phyloP scores from a whole-genome alignment of 2,113 vertebrate species.

The Thamnophis sirtalis region DNA sequence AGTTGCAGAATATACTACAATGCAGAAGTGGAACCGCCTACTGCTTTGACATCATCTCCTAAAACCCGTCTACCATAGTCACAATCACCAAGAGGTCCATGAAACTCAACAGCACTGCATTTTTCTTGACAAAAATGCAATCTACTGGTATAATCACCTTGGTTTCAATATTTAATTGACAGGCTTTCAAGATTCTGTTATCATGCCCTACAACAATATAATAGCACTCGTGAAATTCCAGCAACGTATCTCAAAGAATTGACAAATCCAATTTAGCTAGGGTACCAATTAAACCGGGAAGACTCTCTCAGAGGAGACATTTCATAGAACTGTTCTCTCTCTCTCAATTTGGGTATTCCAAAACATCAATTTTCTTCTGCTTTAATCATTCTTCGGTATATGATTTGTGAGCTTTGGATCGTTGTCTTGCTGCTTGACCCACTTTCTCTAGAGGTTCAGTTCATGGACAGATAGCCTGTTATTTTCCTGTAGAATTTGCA shows the following conservation, averaged over 20 bases:
- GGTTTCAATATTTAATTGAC: neutral
- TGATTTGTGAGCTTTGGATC: neutral
- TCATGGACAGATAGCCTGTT: neutral
- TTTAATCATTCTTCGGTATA: neutral
- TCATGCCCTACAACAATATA: neutral
- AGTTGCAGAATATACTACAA: neutral
- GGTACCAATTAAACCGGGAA: too few species aligned
- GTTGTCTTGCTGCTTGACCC: neutral
- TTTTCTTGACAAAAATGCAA: neutral
- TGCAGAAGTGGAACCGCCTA: neutral
- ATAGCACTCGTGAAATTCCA: neutral
- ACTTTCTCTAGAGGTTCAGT: neutral
- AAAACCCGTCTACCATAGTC: neutral
- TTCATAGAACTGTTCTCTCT: neutral
- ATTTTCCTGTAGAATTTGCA: neutral
- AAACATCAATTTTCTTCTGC: neutral
- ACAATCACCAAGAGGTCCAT: neutral
- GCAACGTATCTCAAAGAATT: neutral
- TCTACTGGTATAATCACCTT: neutral
- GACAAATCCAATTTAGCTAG: neutral
- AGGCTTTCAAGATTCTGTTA: neutral
- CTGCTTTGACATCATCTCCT: neutral
- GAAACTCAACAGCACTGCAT: neutral
- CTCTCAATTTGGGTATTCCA: neutral
- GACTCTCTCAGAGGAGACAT: too few species aligned